Percentiles rank a stretch among this genome's conserved stretches.
Evolutionary conservation across 2,888 invertebrate genomes (phyloP).

Genomic region (Xiphydria camelus): DNA sequence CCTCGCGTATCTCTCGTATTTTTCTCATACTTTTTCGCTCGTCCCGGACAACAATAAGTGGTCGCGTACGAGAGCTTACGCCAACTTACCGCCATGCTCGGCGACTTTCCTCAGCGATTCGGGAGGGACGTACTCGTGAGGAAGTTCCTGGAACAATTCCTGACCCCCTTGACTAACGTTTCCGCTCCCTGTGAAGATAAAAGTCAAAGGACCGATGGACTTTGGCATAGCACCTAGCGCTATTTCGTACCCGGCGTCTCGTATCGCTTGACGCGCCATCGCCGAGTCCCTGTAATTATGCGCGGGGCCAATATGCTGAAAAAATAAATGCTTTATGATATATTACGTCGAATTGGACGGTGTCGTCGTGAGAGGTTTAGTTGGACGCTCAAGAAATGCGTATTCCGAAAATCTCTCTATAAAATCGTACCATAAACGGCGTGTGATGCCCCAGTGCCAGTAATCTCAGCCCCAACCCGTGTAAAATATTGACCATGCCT

Average conservation of each 20-base stretch:
- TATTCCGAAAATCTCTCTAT: not conserved
- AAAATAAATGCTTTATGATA: not conserved
- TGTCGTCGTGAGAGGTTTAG: too few species aligned
- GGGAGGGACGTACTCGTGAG: slow-evolving; percentile 96
- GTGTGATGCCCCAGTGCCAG: slow-evolving; percentile 98
- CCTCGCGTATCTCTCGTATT: not conserved
- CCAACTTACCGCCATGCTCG: slow-evolving; percentile 93
- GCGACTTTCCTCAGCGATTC: slow-evolving; percentile 94
- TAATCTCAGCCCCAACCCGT: slow-evolving; percentile 91
- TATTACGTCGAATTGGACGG: not conserved
- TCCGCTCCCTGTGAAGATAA: slow-evolving; percentile 97
- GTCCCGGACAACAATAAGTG: not conserved
- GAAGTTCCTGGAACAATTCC: slow-evolving; percentile 94
- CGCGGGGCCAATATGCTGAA: slow-evolving; percentile 92
- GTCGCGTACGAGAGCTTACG: too few species aligned
- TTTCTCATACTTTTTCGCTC: not conserved
- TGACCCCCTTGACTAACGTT: slow-evolving; percentile 91
- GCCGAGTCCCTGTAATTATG: slow-evolving; percentile 98
- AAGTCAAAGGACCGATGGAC: slow-evolving; percentile 95
- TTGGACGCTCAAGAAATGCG: too few species aligned
- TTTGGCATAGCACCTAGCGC: slow-evolving; percentile 94
- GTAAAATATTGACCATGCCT: slow-evolving; percentile 97
- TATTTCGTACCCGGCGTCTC: slow-evolving; percentile 99
- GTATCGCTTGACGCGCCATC: slow-evolving; percentile 95
- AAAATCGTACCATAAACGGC: slow-evolving; percentile 87